phyloP scores from a whole-genome alignment of 2,888 invertebrate genomes.

The Adelphocoris suturalis region DNA sequence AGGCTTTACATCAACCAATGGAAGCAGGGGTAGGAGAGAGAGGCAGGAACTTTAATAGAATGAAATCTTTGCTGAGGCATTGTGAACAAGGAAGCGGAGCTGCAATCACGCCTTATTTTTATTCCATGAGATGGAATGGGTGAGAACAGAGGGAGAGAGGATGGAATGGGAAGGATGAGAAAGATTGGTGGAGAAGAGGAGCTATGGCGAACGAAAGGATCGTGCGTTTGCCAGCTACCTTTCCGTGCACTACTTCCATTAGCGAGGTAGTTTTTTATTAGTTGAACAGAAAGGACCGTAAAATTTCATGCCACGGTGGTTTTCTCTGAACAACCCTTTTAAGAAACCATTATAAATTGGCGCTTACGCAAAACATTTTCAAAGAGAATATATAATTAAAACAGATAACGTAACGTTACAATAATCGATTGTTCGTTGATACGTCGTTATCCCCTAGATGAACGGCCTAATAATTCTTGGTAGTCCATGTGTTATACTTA shows the following conservation, averaged over 20 bases:
- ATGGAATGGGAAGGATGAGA: no score
- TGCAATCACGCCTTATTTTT: conserved; percentile 22
- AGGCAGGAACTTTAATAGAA: no score
- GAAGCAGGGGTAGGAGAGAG: no score
- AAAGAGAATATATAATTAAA: neutral
- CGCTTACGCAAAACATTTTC: neutral
- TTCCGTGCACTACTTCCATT: conserved; percentile 26
- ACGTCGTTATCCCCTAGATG: no score
- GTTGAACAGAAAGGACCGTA: conserved; percentile 15
- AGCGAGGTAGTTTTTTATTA: conserved; percentile 26
- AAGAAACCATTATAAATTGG: conserved; percentile 10
- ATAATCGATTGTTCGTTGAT: no score
- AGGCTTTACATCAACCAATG: no score
- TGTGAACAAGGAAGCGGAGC: neutral
- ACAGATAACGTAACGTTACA: no score
- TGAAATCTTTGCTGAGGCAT: neutral
- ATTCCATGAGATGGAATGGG: neutral
- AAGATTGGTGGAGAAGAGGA: neutral
- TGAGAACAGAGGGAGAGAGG: neutral
- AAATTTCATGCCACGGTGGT: conserved; percentile 9
- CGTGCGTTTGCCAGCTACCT: conserved; percentile 3
- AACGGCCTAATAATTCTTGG: no score
- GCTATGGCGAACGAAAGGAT: no score
- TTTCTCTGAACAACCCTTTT: conserved; percentile 10
- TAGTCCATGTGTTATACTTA: no score